These are phyloP conservation scores for Melanotaenia maccullochi DNA, from an alignment of 2,797 vertebrate species.

Conservation along the genomic window DNA sequence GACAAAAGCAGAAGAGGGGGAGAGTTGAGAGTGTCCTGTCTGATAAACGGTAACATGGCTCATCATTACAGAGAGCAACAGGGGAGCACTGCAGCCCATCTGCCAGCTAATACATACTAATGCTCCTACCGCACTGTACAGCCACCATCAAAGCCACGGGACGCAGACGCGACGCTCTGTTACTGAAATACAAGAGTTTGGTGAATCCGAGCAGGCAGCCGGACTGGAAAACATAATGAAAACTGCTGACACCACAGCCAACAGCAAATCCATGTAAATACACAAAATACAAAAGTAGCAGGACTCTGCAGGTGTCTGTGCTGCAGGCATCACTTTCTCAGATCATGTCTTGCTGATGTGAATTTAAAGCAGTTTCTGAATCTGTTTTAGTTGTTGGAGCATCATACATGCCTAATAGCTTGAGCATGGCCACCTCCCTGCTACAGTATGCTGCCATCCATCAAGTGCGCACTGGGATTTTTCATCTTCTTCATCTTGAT, in stretches of 20 bases:
- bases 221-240: conserved; percentile 30
- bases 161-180: conserved; percentile 25
- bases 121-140: conserved; percentile 49
- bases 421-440: conserved; percentile 44
- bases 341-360: conserved; percentile 35
- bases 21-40: conserved; percentile 72
- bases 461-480: conserved; percentile 42
- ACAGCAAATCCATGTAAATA: conserved; percentile 40
- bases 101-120: conserved; percentile 76
- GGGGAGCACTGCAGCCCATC: conserved; percentile 71
- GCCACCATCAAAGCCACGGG: conserved; percentile 61
- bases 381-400: conserved; percentile 39
- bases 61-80: conserved; percentile 72
- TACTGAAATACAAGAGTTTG: conserved; percentile 19
- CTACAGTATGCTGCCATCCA: conserved; percentile 40
- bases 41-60: conserved; percentile 78
- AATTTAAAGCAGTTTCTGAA: conserved; percentile 42
- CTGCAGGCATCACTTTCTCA: conserved; percentile 25
- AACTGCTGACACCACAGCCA: conserved; percentile 22
- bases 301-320: conserved; percentile 26
- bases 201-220: conserved; percentile 39
- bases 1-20: conserved; percentile 68
- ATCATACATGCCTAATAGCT: conserved; percentile 39
- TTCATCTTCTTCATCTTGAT: neutral
- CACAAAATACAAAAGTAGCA: conserved; percentile 7